Evolutionary conservation across 2,113 vertebrate species (phyloP).

Genomic region (Caloenas nicobarica): DNA sequence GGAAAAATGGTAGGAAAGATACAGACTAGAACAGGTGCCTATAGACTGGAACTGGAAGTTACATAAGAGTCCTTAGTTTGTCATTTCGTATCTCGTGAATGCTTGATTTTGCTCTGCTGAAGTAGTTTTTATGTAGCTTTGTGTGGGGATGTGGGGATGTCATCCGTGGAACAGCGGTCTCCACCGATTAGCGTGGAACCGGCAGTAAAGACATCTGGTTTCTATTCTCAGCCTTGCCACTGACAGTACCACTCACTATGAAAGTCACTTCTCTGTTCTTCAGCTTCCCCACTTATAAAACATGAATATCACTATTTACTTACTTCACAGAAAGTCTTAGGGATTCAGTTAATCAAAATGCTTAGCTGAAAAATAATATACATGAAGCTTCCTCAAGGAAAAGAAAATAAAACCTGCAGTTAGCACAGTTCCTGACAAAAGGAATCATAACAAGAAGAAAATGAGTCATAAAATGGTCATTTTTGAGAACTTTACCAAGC

Average conservation of each 20-base stretch:
- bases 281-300: background rate
- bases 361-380: background rate
- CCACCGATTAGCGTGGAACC: background rate
- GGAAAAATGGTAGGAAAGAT: background rate
- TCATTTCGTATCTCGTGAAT: background rate
- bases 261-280: background rate
- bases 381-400: background rate
- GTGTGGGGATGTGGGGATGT: background rate
- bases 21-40: background rate
- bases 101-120: background rate
- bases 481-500: background rate
- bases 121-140: background rate
- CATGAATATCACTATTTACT: background rate
- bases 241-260: background rate
- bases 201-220: background rate
- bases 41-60: background rate
- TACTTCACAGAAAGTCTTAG: background rate
- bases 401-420: background rate
- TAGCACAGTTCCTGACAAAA: background rate
- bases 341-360: background rate
- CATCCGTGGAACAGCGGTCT: background rate
- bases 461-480: background rate
- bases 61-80: background rate
- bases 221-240: background rate
- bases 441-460: background rate